phyloP scores from a whole-genome alignment of 2,888 invertebrate species.

The Papilio protenor region DNA sequence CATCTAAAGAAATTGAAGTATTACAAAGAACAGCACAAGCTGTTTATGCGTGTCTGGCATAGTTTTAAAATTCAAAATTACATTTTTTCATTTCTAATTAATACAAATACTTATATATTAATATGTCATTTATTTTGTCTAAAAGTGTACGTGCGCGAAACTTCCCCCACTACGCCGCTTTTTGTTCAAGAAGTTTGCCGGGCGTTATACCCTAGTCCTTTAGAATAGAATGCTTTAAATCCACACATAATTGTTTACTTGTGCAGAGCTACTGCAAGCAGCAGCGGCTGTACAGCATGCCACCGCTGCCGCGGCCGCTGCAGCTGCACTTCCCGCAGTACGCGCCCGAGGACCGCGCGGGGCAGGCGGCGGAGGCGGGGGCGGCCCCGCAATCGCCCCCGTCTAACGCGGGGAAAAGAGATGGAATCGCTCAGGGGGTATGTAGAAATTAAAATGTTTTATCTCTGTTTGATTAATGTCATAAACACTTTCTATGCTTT shows the following conservation, averaged over 20 bases:
- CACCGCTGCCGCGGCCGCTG: constrained; percentile 62
- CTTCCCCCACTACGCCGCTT: too few species aligned
- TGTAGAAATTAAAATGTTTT: constrained; percentile 44
- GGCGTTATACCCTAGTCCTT: too few species aligned
- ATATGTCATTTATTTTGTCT: too few species aligned
- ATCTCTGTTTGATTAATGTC: neutral
- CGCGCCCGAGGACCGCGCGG: constrained; percentile 61
- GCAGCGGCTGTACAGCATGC: constrained; percentile 72
- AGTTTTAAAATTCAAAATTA: too few species aligned
- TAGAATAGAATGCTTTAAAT: neutral
- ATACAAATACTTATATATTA: too few species aligned
- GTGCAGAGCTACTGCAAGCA: constrained; percentile 71
- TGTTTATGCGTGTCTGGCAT: too few species aligned
- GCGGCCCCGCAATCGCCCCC: constrained; percentile 46
- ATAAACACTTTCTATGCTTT: neutral
- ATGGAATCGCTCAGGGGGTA: constrained; percentile 50
- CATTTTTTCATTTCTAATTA: too few species aligned
- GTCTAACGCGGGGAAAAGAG: constrained; percentile 40
- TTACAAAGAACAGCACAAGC: too few species aligned
- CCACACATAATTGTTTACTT: neutral
- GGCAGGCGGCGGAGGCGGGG: constrained; percentile 54
- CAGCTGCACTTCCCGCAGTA: constrained; percentile 65
- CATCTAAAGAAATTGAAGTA: too few species aligned
- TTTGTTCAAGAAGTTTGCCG: too few species aligned
- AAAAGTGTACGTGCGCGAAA: too few species aligned